Evolutionary conservation across 2,888 invertebrate genomes (phyloP).

Genomic region (Sylvicola fuscatus): DNA sequence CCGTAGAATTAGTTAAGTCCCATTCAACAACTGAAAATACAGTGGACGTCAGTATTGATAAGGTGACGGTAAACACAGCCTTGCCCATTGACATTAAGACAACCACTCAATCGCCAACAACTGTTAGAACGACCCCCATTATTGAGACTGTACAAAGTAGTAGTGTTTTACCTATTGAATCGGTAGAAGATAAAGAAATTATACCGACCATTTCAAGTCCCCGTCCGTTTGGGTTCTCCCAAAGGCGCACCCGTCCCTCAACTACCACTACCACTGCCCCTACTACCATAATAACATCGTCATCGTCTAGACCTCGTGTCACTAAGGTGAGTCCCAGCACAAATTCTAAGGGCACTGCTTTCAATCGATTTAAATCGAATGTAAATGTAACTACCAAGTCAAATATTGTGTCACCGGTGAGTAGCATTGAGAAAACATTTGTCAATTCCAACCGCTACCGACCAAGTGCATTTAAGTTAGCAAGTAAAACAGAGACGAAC

Average conservation of each 20-base stretch:
- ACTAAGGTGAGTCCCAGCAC: constrained; percentile 1
- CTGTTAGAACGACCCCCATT: not conserved
- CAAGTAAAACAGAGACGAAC: too few species aligned
- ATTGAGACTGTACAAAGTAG: constrained; percentile 6
- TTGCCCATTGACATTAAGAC: constrained; percentile 7
- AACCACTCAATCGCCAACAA: constrained; percentile 5
- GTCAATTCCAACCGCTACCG: not conserved
- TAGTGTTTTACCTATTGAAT: constrained; percentile 8
- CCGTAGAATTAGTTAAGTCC: not conserved
- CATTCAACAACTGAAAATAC: constrained; percentile 1
- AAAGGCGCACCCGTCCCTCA: constrained; percentile 24
- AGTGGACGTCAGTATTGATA: constrained; percentile 2
- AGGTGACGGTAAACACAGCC: not conserved
- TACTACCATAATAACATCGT: constrained; percentile 6
- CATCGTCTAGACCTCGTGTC: constrained; percentile 5
- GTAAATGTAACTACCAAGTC: too few species aligned
- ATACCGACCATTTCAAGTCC: constrained; percentile 28
- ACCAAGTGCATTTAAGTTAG: too few species aligned
- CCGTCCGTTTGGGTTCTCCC: constrained; percentile 30
- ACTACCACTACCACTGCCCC: constrained; percentile 11
- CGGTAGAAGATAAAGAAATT: constrained; percentile 13
- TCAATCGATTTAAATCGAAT: too few species aligned
- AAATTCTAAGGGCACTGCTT: too few species aligned
- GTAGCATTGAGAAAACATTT: not conserved
- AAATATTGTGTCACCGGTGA: not conserved